phyloP scores from a whole-genome alignment of 2,797 vertebrate species.

The Coluber constrictor region DNA sequence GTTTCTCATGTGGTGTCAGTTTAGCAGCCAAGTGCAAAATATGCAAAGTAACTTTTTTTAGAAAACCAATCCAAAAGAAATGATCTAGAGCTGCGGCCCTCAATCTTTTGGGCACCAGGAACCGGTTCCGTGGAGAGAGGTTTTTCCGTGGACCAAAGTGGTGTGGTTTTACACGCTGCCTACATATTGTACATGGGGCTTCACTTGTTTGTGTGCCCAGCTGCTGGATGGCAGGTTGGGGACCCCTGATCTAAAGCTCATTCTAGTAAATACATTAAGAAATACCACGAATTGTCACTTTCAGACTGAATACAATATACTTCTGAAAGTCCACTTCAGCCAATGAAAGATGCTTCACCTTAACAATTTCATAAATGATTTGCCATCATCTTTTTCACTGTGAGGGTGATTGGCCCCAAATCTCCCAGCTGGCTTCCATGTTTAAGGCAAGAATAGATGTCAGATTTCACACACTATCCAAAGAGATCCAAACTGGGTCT shows the following conservation, averaged over 20 bases:
- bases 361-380: neutral
- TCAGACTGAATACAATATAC: neutral
- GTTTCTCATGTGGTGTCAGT: neutral
- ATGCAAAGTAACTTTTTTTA: neutral
- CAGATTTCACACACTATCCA: neutral
- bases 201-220: neutral
- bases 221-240: neutral
- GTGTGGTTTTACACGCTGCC: neutral
- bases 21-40: neutral
- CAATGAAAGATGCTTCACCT: neutral
- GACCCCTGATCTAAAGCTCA: neutral
- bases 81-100: neutral
- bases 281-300: neutral
- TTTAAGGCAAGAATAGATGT: neutral
- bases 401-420: neutral
- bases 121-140: neutral
- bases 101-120: neutral
- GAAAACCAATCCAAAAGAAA: neutral
- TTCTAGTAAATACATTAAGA: neutral
- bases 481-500: neutral
- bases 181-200: neutral
- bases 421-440: neutral
- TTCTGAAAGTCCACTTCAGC: neutral
- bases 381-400: neutral
- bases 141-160: neutral